Evolutionary conservation across 2,113 vertebrate species (phyloP).

Genomic region (Gallinago paraguaiae): DNA sequence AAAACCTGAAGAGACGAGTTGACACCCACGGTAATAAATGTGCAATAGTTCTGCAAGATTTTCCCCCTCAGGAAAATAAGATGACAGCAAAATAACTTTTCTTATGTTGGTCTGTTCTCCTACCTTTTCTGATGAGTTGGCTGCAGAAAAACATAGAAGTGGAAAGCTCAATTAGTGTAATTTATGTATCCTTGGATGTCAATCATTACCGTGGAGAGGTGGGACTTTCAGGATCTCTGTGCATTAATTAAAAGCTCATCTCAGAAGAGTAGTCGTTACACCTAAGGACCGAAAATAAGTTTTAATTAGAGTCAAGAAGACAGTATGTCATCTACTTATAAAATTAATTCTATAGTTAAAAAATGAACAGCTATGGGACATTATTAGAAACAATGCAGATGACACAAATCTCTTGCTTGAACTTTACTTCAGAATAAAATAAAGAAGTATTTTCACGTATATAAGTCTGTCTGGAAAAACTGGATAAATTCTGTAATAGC

Average conservation of each 20-base stretch:
- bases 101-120: conserved; percentile 69
- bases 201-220: conserved; percentile 82
- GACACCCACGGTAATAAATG: background rate
- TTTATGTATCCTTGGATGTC: conserved; percentile 80
- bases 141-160: conserved; percentile 56
- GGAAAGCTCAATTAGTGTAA: conserved; percentile 81
- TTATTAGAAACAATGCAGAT: conserved; percentile 33
- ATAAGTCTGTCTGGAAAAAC: background rate
- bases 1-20: conserved; percentile 14
- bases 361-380: conserved; percentile 38
- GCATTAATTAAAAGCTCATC: conserved; percentile 84
- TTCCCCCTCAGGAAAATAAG: conserved; percentile 13
- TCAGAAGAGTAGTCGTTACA: conserved; percentile 79
- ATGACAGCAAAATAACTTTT: conserved; percentile 55
- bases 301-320: conserved; percentile 78
- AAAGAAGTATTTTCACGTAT: background rate
- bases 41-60: conserved; percentile 34
- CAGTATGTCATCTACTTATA: conserved; percentile 72
- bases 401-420: background rate
- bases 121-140: conserved; percentile 80
- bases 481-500: background rate
- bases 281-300: conserved; percentile 82
- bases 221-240: conserved; percentile 76
- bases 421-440: background rate
- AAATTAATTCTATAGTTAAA: conserved; percentile 55